These are phyloP conservation scores for Megathymus violae DNA, from an alignment of 1,140 invertebrate genomes.

Conservation along the genomic window DNA sequence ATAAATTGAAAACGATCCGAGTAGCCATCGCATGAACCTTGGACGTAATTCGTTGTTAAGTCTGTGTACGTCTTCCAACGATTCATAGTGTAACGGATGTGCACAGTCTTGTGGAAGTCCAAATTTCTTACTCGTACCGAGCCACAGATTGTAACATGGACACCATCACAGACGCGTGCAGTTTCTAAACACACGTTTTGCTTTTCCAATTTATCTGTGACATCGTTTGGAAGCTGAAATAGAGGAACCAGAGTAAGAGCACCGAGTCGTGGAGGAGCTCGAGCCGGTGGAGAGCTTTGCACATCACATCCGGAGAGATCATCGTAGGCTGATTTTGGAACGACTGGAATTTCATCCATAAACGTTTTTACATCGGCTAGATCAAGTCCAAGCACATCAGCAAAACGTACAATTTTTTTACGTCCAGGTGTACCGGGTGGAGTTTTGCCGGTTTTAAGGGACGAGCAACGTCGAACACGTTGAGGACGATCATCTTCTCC, in stretches of 20 bases:
- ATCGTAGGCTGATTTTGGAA: conserved; percentile 93
- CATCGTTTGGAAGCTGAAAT: conserved; percentile 92
- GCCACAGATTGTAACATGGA: conserved; percentile 91
- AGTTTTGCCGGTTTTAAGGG: conserved; percentile 95
- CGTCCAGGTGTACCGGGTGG: conserved; percentile 94
- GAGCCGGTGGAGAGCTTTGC: conserved; percentile 60
- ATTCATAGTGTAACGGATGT: conserved; percentile 93
- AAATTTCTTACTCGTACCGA: conserved; percentile 94
- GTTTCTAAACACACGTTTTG: conserved; percentile 94
- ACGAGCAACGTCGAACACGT: conserved; percentile 91
- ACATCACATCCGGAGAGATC: conserved; percentile 87
- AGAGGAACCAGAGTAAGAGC: conserved; percentile 86
- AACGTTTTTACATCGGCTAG: conserved; percentile 95
- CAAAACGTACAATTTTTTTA: conserved; percentile 98
- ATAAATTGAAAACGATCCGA: conserved; percentile 95
- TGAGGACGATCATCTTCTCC: conserved; percentile 84
- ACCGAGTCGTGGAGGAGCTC: conserved; percentile 73
- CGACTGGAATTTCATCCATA: conserved; percentile 93
- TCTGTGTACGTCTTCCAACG: conserved; percentile 94
- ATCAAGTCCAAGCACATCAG: conserved; percentile 96
- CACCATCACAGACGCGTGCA: conserved; percentile 88
- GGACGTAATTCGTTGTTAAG: conserved; percentile 91
- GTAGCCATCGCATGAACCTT: conserved; percentile 95
- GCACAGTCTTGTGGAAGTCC: conserved; percentile 95
- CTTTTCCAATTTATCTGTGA: conserved; percentile 90